Percentiles rank a stretch among this genome's conserved stretches.
These are phyloP conservation scores for Corythornis vintsioides DNA, from an alignment of 2,113 vertebrate genomes.

Conservation along the genomic window DNA sequence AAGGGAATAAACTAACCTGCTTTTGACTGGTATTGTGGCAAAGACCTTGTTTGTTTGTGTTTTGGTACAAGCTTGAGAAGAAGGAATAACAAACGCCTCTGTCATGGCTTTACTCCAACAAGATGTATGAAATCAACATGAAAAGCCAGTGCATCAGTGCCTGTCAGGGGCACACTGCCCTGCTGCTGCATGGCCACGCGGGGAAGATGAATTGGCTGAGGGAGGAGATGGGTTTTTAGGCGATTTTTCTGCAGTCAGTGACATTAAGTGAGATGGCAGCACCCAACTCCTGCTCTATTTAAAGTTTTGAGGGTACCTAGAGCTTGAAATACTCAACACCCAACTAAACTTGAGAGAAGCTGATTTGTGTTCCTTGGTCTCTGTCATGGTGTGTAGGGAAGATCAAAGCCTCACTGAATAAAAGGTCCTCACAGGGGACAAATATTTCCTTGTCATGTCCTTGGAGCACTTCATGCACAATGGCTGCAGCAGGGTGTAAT, in stretches of 20 bases:
- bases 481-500: not conserved
- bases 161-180: not conserved
- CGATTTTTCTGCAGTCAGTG: constrained; percentile 21
- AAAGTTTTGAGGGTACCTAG: not conserved
- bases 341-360: not conserved
- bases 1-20: not conserved
- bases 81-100: not conserved
- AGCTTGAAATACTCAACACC: not conserved
- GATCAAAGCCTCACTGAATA: not conserved
- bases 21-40: not conserved
- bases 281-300: not conserved
- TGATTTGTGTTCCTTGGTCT: not conserved
- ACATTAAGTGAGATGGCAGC: not conserved
- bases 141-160: not conserved
- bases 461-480: accelerated
- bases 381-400: not conserved
- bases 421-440: not conserved
- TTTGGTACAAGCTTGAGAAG: not conserved
- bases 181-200: not conserved
- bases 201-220: not conserved
- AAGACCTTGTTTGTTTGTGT: not conserved
- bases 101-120: not conserved
- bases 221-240: not conserved
- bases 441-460: not conserved
- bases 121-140: not conserved